Evolutionary conservation across 1,140 invertebrate species (phyloP).

Genomic region (Conus betulinus): DNA sequence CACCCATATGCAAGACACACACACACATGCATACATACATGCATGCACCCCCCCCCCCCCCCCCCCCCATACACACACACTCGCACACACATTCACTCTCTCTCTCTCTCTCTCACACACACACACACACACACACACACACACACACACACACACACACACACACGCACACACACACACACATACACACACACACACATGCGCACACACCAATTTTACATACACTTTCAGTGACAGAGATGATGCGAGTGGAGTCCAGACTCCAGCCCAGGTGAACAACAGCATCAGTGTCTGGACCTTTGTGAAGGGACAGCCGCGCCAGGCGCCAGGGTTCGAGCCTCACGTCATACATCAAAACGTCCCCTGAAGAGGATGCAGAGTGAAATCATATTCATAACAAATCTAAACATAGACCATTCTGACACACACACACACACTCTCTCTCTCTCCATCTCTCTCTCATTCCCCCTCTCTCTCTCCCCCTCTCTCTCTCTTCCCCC

Average conservation of each 20-base stretch:
- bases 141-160: background rate
- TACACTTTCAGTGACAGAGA: constrained; percentile 50
- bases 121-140: background rate
- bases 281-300: constrained; percentile 44
- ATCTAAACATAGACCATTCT: background rate
- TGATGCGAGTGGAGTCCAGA: constrained; percentile 47
- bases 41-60: too few relatives aligned
- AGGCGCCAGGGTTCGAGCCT: constrained; percentile 48
- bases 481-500: too few relatives aligned
- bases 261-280: constrained; percentile 50
- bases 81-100: background rate
- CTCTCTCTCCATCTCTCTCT: background rate
- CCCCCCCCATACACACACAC: background rate
- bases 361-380: constrained; percentile 36
- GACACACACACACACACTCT: too few relatives aligned
- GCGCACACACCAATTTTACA: background rate
- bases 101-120: background rate
- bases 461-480: background rate
- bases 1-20: too few relatives aligned
- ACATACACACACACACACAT: background rate
- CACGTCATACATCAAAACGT: constrained; percentile 53
- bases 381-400: background rate
- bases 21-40: background rate
- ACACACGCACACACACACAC: background rate
- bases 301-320: constrained; percentile 38